Conservation (phyloP, 1,140 invertebrate species). For the Ditylenchus dipsaci region DNA sequence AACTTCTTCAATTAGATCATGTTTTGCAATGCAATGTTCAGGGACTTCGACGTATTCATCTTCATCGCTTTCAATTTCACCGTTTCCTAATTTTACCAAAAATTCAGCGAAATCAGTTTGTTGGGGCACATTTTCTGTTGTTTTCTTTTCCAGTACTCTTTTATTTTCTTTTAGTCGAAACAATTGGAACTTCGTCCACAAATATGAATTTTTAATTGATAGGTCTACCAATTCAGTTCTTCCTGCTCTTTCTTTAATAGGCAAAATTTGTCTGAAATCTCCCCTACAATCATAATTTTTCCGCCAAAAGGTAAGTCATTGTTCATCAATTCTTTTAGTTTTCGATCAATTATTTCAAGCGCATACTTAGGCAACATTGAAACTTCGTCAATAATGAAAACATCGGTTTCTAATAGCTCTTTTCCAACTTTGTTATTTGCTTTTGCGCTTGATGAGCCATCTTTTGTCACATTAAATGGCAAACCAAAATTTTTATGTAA, state of each 20-base stretch:
- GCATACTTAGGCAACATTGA: neutral
- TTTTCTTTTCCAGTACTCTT: neutral
- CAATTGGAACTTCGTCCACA: neutral
- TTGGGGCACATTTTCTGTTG: neutral
- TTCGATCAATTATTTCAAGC: neutral
- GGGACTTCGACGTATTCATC: neutral
- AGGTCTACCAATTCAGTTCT: neutral
- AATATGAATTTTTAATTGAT: neutral
- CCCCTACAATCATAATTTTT: neutral
- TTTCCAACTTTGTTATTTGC: too few species aligned
- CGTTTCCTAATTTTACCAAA: slow-evolving; percentile 1
- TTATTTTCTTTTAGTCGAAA: too few species aligned
- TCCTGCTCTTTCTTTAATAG: neutral
- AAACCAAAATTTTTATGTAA: slow-evolving; percentile 17
- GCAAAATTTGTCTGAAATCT: neutral
- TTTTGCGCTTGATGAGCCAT: neutral
- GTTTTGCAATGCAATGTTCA: neutral
- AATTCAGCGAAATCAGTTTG: neutral
- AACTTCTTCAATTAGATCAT: neutral
- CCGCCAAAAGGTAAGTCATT: neutral
- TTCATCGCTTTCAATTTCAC: neutral
- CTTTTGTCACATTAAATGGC: slow-evolving; percentile 3
- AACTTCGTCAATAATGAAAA: too few species aligned
- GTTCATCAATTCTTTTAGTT: neutral
- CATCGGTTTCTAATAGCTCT: neutral